Base-by-base conservation (phyloP, 2,797 vertebrate species). In the Takifugu ocellatus region DNA sequence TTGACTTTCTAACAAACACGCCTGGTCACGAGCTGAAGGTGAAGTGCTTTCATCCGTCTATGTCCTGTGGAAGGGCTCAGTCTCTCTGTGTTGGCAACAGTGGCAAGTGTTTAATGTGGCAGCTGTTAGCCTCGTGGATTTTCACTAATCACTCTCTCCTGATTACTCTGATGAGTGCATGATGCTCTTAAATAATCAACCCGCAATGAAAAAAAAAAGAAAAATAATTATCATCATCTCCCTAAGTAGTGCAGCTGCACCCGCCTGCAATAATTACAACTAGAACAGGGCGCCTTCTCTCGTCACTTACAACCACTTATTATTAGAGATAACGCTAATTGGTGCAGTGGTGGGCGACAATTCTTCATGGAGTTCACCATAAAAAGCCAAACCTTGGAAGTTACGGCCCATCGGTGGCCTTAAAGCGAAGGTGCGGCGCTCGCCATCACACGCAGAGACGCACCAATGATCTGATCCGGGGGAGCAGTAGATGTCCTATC, bases 141-240 rank as follows among this genome's bases (percentile, higher is more conserved):
- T 88, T 63, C 85, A 85, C 88, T 90, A 91, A 91, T 91, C 90
- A 90, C 90, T 90, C 89, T 88, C 87, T 89, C 86, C 88, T 90
- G 90, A 91, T 91, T 91, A 88, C 88, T 86, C 87, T 88, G 88
- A 90, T 89, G 90, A 90, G 88, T 89, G 87, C 88, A 90, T 90
- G 89, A 90, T 90, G 88, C 90, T 90, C 88, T 90, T 90, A 90
- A 91, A 90, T 90, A 90, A 91, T 90, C 89, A 91, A 90, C 84
- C 84, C 74, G 83, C 86, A 76, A 88, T 87, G 83, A 83, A 86
- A 85, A 86, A 81, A 82, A 86, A 81, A 81, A 69, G 70, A 80
- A 84, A 89, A 91, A 91, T 90, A 87, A 90, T 91, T 90, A 88
- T 90, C 87, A 88, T 90, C 89, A 90, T 90, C 87, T 88, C 87